Evolutionary conservation across 2,113 vertebrate genomes (phyloP).

Genomic region (Brevimyrus niger): DNA sequence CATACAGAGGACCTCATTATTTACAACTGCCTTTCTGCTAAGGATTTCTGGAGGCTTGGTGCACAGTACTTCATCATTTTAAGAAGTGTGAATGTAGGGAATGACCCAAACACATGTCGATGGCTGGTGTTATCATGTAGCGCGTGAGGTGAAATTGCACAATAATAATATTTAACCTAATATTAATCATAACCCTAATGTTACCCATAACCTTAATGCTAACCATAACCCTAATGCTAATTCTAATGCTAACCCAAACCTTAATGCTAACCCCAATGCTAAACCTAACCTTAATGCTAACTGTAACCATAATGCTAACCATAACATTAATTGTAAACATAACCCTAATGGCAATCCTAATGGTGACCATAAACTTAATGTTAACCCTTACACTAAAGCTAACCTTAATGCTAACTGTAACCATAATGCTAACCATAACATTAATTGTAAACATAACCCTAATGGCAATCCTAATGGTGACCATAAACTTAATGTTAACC

Average conservation of each 20-base stretch:
- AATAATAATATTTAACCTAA: not conserved
- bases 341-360: too few relatives aligned
- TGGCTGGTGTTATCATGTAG: not conserved
- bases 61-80: too few relatives aligned
- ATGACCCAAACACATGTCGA: not conserved
- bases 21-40: not conserved
- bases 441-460: not conserved
- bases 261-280: not conserved
- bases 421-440: not conserved
- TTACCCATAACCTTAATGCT: not conserved
- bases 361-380: too few relatives aligned
- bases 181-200: not conserved
- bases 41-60: not conserved
- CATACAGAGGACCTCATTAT: not conserved
- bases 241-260: too few relatives aligned
- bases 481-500: not conserved
- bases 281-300: too few relatives aligned
- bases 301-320: not conserved
- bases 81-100: not conserved
- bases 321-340: too few relatives aligned
- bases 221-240: not conserved
- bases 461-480: not conserved
- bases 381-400: too few relatives aligned
- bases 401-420: not conserved
- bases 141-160: not conserved